Evolutionary conservation across 2,113 vertebrate genomes (phyloP).

Genomic region (Trichomycterus rosablanca): DNA sequence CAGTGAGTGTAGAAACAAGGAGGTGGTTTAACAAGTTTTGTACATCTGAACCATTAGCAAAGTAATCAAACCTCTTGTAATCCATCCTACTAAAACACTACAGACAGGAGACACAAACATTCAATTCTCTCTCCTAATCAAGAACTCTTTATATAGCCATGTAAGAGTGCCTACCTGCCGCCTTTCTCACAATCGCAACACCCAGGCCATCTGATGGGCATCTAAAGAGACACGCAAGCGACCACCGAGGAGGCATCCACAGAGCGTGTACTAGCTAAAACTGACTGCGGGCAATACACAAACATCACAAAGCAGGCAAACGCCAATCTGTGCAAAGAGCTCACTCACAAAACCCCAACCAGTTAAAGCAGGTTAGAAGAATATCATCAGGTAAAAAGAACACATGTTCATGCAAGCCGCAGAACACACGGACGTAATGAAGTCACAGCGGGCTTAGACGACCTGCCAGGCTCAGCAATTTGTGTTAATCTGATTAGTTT

Average conservation of each 20-base stretch:
- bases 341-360: neutral
- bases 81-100: too few relatives aligned
- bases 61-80: too few relatives aligned
- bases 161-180: constrained; percentile 63
- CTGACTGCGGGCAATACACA: neutral
- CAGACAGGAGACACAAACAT: too few relatives aligned
- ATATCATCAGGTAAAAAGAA: too few relatives aligned
- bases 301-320: constrained; percentile 1
- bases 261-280: constrained; percentile 30
- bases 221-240: constrained; percentile 48
- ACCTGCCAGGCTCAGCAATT: constrained; percentile 53
- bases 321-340: neutral
- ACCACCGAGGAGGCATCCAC: constrained; percentile 32
- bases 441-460: constrained; percentile 26
- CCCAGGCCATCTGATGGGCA: constrained; percentile 66
- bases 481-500: constrained; percentile 58
- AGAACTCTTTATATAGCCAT: too few relatives aligned
- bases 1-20: too few relatives aligned
- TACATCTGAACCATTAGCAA: too few relatives aligned
- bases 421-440: neutral
- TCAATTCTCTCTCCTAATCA: too few relatives aligned
- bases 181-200: constrained; percentile 67
- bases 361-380: neutral
- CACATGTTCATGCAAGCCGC: too few relatives aligned
- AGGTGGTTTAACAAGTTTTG: too few relatives aligned